Evolutionary conservation across 2,113 vertebrate species (phyloP).

Genomic region (Poeciliopsis prolifica): DNA sequence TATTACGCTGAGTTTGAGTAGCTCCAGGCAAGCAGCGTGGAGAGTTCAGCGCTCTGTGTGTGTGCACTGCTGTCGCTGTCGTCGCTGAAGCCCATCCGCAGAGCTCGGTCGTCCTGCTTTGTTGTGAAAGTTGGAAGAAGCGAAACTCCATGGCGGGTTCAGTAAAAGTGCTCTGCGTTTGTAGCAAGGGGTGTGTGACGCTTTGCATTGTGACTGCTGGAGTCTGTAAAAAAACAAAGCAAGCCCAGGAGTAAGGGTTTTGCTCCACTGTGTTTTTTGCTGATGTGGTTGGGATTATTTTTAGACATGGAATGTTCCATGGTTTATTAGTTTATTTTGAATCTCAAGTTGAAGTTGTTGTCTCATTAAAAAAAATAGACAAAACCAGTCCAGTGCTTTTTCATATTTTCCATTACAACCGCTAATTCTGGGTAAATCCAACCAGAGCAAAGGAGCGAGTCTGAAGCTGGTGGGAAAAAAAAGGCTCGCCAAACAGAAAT

Average conservation of each 20-base stretch:
- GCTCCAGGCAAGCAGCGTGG: background rate
- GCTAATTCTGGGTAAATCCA: background rate
- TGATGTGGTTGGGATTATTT: background rate
- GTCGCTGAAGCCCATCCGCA: background rate
- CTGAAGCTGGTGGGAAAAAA: too few species aligned
- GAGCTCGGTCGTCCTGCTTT: background rate
- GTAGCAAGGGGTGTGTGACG: background rate
- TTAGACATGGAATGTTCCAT: too few species aligned
- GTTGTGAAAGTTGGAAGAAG: background rate
- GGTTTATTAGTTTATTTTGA: background rate
- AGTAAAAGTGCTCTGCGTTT: background rate
- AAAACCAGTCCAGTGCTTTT: background rate
- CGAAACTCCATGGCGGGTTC: background rate
- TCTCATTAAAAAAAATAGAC: background rate
- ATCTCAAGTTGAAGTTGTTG: background rate
- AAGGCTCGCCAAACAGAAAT: too few species aligned
- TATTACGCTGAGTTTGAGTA: constrained; percentile 10
- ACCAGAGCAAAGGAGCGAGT: too few species aligned
- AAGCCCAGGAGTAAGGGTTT: background rate
- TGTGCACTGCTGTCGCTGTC: background rate
- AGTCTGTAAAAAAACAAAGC: background rate
- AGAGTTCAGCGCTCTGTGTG: background rate
- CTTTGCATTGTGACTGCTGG: background rate
- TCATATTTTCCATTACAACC: background rate
- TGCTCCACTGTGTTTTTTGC: background rate